Conservation (phyloP, 2,113 vertebrate genomes). For the Epinephelus moara region DNA sequence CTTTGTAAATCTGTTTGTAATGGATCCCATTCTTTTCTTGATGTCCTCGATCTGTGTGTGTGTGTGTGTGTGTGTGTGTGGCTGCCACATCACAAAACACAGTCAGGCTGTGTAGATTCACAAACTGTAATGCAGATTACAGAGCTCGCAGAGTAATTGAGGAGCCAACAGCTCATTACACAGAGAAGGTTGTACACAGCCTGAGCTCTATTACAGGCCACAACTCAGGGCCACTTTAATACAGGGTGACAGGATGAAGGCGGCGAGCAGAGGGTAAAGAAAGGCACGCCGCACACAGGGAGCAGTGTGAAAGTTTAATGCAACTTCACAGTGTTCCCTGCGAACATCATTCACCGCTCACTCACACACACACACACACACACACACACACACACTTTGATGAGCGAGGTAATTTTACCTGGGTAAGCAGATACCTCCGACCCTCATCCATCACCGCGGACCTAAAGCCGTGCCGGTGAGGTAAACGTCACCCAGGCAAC, state of each 20-base stretch:
- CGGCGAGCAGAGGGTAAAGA: constrained; percentile 29
- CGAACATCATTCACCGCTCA: constrained; percentile 44
- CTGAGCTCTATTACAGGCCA: constrained; percentile 67
- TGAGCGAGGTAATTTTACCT: constrained; percentile 71
- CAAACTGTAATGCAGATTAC: constrained; percentile 70
- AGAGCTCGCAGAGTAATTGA: constrained; percentile 60
- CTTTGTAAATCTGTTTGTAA: constrained; percentile 24
- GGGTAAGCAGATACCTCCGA: constrained; percentile 71
- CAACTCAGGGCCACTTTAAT: constrained; percentile 56
- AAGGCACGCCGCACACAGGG: constrained; percentile 26
- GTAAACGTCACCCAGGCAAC: constrained; percentile 68
- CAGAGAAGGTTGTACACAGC: constrained; percentile 51
- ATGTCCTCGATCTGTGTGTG: constrained; percentile 11
- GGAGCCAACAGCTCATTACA: constrained; percentile 69
- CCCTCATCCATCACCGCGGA: constrained; percentile 59
- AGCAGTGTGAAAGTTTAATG: constrained; percentile 77
- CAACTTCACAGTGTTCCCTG: constrained; percentile 38
- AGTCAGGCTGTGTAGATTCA: constrained; percentile 67
- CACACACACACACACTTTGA: constrained; percentile 48
- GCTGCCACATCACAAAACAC: constrained; percentile 65
- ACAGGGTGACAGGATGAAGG: constrained; percentile 43
- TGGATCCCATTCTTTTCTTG: constrained; percentile 26
- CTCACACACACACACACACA: constrained; percentile 37
- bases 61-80: constrained; percentile 29
- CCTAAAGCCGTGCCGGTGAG: constrained; percentile 36